phyloP scores from a whole-genome alignment of 2,888 invertebrate species.

The Orthonychiurus folsomi region DNA sequence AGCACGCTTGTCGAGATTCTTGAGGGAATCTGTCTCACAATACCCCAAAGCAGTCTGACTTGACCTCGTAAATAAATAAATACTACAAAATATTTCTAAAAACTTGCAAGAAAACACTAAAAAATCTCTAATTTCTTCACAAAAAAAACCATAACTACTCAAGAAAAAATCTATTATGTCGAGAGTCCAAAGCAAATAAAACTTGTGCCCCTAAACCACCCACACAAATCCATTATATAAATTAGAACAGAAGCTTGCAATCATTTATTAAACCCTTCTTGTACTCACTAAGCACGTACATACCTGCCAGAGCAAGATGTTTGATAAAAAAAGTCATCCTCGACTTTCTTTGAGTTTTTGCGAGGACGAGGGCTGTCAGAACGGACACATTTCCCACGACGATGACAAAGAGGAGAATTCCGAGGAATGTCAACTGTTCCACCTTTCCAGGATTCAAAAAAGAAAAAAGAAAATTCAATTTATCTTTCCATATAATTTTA shows the following conservation, averaged over 20 bases:
- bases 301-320: conserved; percentile 85
- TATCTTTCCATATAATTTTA: no score
- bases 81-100: no score
- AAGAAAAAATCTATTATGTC: no score
- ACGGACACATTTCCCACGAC: conserved; percentile 79
- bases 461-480: background rate
- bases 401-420: conserved; percentile 74
- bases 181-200: background rate
- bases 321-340: conserved; percentile 94
- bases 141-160: no score
- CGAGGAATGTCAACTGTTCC: conserved; percentile 76
- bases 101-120: no score
- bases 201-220: background rate
- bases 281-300: no score
- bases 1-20: no score
- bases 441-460: conserved; percentile 53
- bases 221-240: background rate
- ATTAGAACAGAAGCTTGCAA: background rate
- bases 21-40: no score
- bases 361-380: conserved; percentile 69
- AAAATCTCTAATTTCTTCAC: no score
- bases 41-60: no score
- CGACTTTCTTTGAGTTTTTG: conserved; percentile 69
- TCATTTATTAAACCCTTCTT: no score
- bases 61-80: no score